Evolutionary conservation across 2,888 invertebrate species (phyloP).

Genomic region (Cryptus armator): DNA sequence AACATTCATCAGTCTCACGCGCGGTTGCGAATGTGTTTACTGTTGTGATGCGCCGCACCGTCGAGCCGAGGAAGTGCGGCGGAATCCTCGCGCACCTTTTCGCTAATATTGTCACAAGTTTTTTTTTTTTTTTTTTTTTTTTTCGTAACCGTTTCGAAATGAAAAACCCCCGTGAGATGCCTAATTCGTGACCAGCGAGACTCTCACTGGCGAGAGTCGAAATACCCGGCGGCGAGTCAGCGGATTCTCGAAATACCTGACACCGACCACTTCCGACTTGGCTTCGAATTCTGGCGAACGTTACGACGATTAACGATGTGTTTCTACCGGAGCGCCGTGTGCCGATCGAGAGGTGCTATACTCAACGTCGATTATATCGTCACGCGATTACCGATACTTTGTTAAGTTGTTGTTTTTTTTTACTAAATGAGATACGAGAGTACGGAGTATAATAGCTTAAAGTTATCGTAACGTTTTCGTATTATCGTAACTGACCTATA

Average conservation of each 20-base stretch:
- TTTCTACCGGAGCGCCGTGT: no score
- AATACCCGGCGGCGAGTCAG: slow-evolving; percentile 29
- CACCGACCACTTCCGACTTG: neutral
- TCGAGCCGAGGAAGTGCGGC: neutral
- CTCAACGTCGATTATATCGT: neutral
- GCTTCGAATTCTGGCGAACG: neutral
- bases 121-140: slow-evolving; percentile 23
- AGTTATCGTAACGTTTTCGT: neutral
- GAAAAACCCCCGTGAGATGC: slow-evolving; percentile 12
- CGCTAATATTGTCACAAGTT: slow-evolving; percentile 39
- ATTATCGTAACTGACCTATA: slow-evolving; percentile 22
- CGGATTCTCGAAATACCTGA: slow-evolving; percentile 57
- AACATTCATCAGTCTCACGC: slow-evolving; percentile 23
- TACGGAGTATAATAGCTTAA: neutral
- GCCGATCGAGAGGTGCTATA: neutral
- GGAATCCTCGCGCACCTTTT: no score
- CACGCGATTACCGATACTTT: neutral
- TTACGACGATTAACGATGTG: no score
- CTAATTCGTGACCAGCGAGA: slow-evolving; percentile 49
- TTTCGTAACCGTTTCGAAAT: neutral
- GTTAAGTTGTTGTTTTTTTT: neutral
- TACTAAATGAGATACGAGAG: neutral
- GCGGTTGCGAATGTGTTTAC: neutral
- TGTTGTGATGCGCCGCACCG: neutral
- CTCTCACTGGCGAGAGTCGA: neutral